Percentiles rank a stretch among this genome's conserved stretches.
These are phyloP conservation scores for Amblyopsis hoosieri DNA, from an alignment of 2,797 vertebrate genomes.

Conservation along the genomic window DNA sequence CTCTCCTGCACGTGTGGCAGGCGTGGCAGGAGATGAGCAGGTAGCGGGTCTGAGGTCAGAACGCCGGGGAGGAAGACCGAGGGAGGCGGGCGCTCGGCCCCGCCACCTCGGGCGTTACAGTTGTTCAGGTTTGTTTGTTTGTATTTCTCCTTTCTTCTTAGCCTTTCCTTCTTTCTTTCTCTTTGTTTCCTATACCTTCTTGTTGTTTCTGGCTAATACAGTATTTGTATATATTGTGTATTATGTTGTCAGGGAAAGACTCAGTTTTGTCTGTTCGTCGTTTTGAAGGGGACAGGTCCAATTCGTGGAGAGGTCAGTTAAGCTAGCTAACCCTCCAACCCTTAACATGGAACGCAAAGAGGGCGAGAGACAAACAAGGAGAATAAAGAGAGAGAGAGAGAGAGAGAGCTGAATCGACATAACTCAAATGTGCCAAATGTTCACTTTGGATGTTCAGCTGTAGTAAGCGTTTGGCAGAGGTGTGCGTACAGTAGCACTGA, in stretches of 20 bases:
- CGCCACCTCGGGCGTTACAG: too few species aligned
- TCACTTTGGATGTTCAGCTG: conserved; percentile 10
- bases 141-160: not conserved
- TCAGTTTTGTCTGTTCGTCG: too few species aligned
- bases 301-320: too few species aligned
- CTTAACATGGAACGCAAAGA: not conserved
- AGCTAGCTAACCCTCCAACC: too few species aligned
- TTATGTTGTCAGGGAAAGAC: too few species aligned
- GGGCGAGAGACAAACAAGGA: not conserved
- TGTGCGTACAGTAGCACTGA: conserved; percentile 31
- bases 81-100: too few species aligned
- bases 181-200: not conserved
- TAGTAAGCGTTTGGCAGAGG: conserved; percentile 50
- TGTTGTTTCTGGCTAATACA: not conserved
- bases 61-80: too few species aligned
- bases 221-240: too few species aligned
- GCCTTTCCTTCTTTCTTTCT: not conserved
- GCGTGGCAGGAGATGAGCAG: too few species aligned
- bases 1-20: too few species aligned
- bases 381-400: not conserved
- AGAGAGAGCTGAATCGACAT: conserved; percentile 41
- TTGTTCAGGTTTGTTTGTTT: not conserved
- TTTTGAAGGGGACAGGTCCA: too few species aligned
- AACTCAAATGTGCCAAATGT: conserved; percentile 30
- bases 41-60: too few species aligned